A percentile compares a stretch with the other conserved stretches of the same genome.
phyloP scores from a whole-genome alignment of 2,113 vertebrate species.

The Rallus limicola region DNA sequence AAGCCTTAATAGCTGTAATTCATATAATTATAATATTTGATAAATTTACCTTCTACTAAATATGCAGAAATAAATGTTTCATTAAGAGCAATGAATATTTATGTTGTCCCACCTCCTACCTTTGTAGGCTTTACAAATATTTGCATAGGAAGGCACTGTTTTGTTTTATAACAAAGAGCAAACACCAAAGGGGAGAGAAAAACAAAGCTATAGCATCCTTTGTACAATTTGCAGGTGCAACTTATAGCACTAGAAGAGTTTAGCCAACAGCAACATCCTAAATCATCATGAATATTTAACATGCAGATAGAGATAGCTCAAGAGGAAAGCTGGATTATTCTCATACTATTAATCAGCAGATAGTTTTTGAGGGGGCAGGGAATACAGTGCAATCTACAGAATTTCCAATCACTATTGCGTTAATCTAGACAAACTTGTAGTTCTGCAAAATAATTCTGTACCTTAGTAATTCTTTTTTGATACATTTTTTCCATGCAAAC shows the following conservation, averaged over 20 bases:
- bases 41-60: not conserved
- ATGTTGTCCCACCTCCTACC: not conserved
- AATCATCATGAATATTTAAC: not conserved
- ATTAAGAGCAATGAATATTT: slow-evolving; percentile 38
- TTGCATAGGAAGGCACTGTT: not conserved
- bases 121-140: not conserved
- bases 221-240: not conserved
- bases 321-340: not conserved
- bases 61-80: not conserved
- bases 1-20: not conserved
- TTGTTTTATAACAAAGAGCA: not conserved
- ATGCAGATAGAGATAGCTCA: not conserved
- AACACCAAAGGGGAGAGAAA: not conserved
- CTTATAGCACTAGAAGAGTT: not conserved
- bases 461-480: not conserved
- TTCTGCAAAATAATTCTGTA: not conserved
- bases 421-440: not conserved
- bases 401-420: not conserved
- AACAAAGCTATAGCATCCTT: not conserved
- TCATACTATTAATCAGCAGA: not conserved
- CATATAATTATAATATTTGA: not conserved
- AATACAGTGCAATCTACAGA: not conserved
- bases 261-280: not conserved
- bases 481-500: not conserved
- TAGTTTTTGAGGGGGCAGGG: too few species aligned